Conservation (phyloP, 2,113 vertebrate genomes). For the Candoia aspera region DNA sequence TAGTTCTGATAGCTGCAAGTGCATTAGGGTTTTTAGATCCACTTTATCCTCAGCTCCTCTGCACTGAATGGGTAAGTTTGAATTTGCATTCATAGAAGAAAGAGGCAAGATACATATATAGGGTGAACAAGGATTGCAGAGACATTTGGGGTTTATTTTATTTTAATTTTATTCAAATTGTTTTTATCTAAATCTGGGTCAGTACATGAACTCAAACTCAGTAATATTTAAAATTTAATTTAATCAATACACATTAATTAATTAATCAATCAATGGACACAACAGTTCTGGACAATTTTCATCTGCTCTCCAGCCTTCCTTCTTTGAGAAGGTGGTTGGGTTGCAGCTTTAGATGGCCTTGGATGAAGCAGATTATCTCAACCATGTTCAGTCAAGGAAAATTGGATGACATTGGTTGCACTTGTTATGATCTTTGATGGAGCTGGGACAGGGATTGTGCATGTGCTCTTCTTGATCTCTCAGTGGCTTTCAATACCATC, state of each 20-base stretch:
- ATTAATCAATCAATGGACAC: not conserved
- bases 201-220: not conserved
- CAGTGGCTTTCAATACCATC: not conserved
- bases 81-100: not conserved
- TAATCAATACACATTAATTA: not conserved
- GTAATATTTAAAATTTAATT: not conserved
- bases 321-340: not conserved
- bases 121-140: not conserved
- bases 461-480: not conserved
- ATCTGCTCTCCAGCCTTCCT: not conserved
- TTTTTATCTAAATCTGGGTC: not conserved
- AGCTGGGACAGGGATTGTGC: not conserved
- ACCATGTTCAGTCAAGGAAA: not conserved
- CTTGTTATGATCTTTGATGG: not conserved
- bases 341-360: not conserved
- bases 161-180: not conserved
- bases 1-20: not conserved
- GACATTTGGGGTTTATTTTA: not conserved
- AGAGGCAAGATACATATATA: not conserved
- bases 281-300: not conserved
- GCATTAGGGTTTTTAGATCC: not conserved
- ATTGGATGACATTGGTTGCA: not conserved
- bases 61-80: not conserved
- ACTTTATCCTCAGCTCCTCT: not conserved
- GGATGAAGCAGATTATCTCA: not conserved